Conservation (phyloP, 2,797 vertebrate genomes). For the Martes flavigula region DNA sequence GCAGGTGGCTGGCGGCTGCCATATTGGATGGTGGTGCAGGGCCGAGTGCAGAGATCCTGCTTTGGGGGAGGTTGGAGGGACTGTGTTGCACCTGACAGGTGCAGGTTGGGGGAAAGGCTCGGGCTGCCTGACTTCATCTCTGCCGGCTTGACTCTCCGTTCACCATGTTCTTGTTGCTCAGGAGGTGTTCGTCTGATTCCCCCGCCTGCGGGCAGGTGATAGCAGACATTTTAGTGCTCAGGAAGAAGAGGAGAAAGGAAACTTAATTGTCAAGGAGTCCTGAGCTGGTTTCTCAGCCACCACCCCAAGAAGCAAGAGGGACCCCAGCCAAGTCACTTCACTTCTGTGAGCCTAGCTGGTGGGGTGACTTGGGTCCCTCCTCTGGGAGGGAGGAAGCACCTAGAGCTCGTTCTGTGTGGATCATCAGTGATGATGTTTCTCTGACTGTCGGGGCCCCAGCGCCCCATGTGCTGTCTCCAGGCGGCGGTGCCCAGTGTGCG, state of each 20-base stretch:
- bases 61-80: neutral
- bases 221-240: neutral
- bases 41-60: neutral
- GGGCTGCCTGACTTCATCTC: neutral
- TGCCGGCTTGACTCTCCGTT: neutral
- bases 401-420: neutral
- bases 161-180: neutral
- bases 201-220: neutral
- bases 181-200: neutral
- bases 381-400: neutral
- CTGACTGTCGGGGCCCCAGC: neutral
- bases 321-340: neutral
- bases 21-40: neutral
- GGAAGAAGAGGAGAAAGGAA: slow-evolving; percentile 9
- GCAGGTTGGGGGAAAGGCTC: neutral
- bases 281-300: neutral
- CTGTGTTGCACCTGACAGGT: neutral
- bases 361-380: neutral
- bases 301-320: neutral
- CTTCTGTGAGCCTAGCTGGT: neutral
- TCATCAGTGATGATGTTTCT: neutral
- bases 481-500: neutral
- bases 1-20: neutral
- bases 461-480: neutral
- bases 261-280: neutral